Conservation (phyloP, 2,888 invertebrate genomes). For the Rhingia rostrata region DNA sequence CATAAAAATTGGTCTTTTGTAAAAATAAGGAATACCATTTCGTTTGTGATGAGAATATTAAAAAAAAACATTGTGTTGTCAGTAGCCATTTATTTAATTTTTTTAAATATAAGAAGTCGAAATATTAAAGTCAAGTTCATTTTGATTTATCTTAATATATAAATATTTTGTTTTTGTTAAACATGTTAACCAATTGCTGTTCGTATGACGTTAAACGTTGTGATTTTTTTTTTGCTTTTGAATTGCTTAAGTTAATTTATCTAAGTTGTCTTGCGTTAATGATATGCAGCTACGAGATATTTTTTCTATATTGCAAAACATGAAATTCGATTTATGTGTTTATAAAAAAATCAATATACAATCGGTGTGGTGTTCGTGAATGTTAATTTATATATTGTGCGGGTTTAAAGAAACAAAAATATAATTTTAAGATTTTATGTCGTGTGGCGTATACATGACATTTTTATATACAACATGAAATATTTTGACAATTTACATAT, state of each 20-base stretch:
- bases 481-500: too few relatives aligned
- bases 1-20: slow-evolving; percentile 71
- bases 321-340: slow-evolving; percentile 3
- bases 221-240: slow-evolving; percentile 20
- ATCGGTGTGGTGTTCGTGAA: slow-evolving; percentile 21
- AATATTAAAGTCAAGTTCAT: slow-evolving; percentile 17
- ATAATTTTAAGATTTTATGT: too few relatives aligned
- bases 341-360: slow-evolving; percentile 39
- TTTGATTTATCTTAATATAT: background rate
- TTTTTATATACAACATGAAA: too few relatives aligned
- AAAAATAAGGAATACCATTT: slow-evolving; percentile 19
- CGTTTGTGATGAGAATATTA: background rate
- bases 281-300: slow-evolving; percentile 71
- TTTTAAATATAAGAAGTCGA: slow-evolving; percentile 29
- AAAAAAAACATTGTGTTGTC: background rate
- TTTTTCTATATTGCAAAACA: slow-evolving; percentile 27
- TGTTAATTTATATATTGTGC: too few relatives aligned
- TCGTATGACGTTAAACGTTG: slow-evolving; percentile 31
- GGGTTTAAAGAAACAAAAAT: too few relatives aligned
- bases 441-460: too few relatives aligned
- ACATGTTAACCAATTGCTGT: slow-evolving; percentile 66
- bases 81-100: slow-evolving; percentile 9
- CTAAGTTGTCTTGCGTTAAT: slow-evolving; percentile 44
- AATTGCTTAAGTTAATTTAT: slow-evolving; percentile 40
- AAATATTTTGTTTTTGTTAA: slow-evolving; percentile 22